Evolutionary conservation across 2,113 vertebrate species (phyloP), one percentile per base, ranked within the genome.

Genomic region (Hiodon tergisus): DNA sequence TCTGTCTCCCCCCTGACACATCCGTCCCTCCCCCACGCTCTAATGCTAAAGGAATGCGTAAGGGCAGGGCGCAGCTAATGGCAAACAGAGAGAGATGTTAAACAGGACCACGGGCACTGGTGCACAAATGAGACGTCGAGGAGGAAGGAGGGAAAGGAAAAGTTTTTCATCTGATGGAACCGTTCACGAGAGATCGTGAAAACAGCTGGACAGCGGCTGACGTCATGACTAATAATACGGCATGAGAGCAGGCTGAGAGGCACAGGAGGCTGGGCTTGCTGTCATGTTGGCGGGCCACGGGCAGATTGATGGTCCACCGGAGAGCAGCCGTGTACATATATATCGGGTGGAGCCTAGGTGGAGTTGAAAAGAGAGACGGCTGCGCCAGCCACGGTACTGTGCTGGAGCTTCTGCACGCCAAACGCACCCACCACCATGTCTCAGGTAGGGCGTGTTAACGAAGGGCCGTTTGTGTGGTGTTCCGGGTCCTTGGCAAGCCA

Each of bases 341-440:
- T 72, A 63, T 69, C 74, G 48, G 52, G 53, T 69, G 59, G 60
- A 65, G 9, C 13, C 67, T 67, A 68, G 74, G 59, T 67, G 77
- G 48, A 63, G 70, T 31, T 31, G 5, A 79, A 62, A 75, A 17
- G 46, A 70, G 69, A 62, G 10, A 50, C 68, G 17, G 17, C 48
- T 14, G 61, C 8, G 8, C 7, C 47, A 16, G 59, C 11, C 14
- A 5, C 52, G 68, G 70, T 50, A 78, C 72, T 13, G 69, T 46
- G 61, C 1, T 74, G 63, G 52, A 65, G 48, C 16, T 55, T 11
- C 52, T 69, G 47, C 51, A 52, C 3, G 17, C 17, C 46, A 67
- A 51, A 71, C 62, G 60, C 66, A 73, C 62, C 54, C 51, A 62
- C 72, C 70, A 78, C 61, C 78, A 90, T 90, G 89, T 89, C 89